These are phyloP conservation scores for Rousettus leschenaultii DNA, from an alignment of 2,113 vertebrate species.

Conservation along the genomic window DNA sequence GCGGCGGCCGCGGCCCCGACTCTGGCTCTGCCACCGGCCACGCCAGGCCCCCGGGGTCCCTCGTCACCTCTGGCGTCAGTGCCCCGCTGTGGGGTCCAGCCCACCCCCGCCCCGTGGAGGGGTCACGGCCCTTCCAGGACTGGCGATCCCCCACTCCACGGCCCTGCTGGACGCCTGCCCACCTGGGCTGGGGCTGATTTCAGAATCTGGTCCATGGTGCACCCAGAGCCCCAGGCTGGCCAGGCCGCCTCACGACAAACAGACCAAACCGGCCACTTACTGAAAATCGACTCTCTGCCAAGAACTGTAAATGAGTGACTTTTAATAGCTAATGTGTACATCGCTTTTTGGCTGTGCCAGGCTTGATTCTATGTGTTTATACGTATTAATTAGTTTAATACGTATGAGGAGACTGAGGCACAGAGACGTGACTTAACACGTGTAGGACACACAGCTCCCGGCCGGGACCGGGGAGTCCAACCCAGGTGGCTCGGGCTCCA, in stretches of 20 bases:
- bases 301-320: not conserved
- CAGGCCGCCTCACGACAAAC: not conserved
- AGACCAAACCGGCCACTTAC: not conserved
- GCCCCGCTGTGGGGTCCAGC: too few relatives aligned
- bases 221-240: not conserved
- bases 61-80: accelerated
- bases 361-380: accelerated
- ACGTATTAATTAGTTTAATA: not conserved
- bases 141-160: not conserved
- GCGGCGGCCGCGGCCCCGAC: accelerated
- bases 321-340: not conserved
- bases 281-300: not conserved
- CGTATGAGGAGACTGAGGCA: not conserved
- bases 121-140: accelerated
- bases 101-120: accelerated
- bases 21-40: accelerated
- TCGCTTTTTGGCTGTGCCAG: not conserved
- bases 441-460: not conserved
- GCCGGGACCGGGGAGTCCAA: not conserved
- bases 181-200: not conserved
- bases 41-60: not conserved
- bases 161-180: not conserved
- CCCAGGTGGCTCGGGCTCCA: accelerated
- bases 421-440: not conserved
- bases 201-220: not conserved